Evolutionary conservation across 2,797 vertebrate species (phyloP).

Genomic region (Hydrolagus colliei): DNA sequence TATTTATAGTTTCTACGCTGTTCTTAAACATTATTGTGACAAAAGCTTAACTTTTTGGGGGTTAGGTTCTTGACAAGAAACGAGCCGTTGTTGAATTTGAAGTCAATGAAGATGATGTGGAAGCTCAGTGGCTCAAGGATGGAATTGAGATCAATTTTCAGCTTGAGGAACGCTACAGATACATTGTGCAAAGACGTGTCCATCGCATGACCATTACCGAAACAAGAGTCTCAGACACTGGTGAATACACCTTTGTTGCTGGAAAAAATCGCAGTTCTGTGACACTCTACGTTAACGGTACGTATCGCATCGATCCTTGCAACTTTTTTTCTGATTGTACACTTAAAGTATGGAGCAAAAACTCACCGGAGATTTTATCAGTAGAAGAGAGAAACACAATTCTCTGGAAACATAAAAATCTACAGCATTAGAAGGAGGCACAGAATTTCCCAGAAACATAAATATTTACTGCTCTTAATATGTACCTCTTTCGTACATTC

Average conservation of each 20-base stretch:
- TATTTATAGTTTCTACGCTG: slow-evolving; percentile 38
- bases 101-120: slow-evolving; percentile 78
- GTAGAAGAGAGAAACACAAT: too few relatives aligned
- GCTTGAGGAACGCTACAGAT: slow-evolving; percentile 66
- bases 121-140: slow-evolving; percentile 74
- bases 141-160: slow-evolving; percentile 76
- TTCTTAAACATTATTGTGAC: not conserved
- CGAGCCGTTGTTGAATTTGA: slow-evolving; percentile 75
- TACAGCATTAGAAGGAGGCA: too few relatives aligned
- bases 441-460: too few relatives aligned
- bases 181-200: slow-evolving; percentile 65
- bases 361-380: too few relatives aligned
- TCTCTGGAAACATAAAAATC: too few relatives aligned
- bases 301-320: slow-evolving; percentile 32
- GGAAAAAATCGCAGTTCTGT: slow-evolving; percentile 73
- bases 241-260: slow-evolving; percentile 75
- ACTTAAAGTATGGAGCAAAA: not conserved
- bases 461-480: too few relatives aligned
- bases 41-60: slow-evolving; percentile 13
- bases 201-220: slow-evolving; percentile 74
- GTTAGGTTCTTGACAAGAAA: slow-evolving; percentile 74
- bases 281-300: slow-evolving; percentile 72
- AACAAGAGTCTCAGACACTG: slow-evolving; percentile 68
- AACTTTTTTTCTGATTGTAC: too few relatives aligned
- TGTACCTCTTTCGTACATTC: too few relatives aligned